Conservation (phyloP, 1,140 invertebrate genomes). For the Zelostemma sp. region DNA sequence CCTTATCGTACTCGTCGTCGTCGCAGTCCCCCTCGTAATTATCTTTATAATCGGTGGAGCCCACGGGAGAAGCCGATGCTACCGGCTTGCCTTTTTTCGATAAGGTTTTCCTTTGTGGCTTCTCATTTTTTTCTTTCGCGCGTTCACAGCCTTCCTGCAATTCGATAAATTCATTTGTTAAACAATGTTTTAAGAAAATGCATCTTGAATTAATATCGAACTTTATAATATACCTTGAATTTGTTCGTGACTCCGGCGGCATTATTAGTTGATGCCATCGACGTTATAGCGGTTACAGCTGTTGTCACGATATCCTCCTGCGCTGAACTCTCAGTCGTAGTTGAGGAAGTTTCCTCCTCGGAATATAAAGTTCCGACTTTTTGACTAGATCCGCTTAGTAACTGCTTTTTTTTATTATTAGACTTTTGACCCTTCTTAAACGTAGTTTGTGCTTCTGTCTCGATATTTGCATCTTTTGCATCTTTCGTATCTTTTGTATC, state of each 20-base stretch:
- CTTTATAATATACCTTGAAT: constrained; percentile 43
- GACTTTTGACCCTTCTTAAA: constrained; percentile 48
- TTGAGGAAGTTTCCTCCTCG: constrained; percentile 80
- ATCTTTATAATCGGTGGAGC: constrained; percentile 63
- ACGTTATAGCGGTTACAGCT: too few relatives aligned
- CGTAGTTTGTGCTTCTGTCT: constrained; percentile 34
- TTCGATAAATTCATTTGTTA: too few relatives aligned
- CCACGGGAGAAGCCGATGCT: constrained; percentile 45
- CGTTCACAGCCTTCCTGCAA: constrained; percentile 52
- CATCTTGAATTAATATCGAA: constrained; percentile 15
- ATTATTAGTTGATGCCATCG: neutral
- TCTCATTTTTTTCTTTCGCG: constrained; percentile 62
- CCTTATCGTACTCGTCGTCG: constrained; percentile 68
- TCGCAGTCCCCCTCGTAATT: constrained; percentile 69
- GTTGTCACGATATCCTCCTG: constrained; percentile 68
- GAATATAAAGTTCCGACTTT: constrained; percentile 61
- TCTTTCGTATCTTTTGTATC: constrained; percentile 9
- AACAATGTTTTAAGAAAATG: too few relatives aligned
- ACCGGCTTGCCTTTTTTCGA: constrained; percentile 61
- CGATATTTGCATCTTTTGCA: too few relatives aligned
- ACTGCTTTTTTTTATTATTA: constrained; percentile 56
- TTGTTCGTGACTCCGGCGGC: constrained; percentile 12
- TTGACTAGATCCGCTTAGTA: constrained; percentile 55
- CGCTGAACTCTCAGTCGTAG: constrained; percentile 79
- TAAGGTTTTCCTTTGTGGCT: constrained; percentile 58